Evolutionary conservation across 2,113 vertebrate species (phyloP).

Genomic region (Crotalus helleri): DNA sequence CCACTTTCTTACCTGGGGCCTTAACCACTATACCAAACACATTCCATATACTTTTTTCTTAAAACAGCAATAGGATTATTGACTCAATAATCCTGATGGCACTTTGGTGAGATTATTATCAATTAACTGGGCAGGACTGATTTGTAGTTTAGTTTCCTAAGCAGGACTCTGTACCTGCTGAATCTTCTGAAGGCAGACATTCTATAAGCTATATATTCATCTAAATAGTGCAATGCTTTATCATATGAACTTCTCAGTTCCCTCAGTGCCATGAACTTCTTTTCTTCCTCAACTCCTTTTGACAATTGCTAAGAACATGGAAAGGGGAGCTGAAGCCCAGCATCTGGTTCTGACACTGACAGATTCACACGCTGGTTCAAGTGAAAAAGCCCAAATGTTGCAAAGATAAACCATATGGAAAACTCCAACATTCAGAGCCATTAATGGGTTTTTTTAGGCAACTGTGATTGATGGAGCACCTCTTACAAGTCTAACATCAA

Average conservation of each 20-base stretch:
- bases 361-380: slow-evolving; percentile 67
- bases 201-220: neutral
- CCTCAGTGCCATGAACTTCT: neutral
- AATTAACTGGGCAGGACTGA: neutral
- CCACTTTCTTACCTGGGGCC: neutral
- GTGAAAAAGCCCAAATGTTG: slow-evolving; percentile 72
- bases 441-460: slow-evolving; percentile 74
- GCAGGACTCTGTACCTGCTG: too few species aligned
- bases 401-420: slow-evolving; percentile 79
- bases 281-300: slow-evolving; percentile 16
- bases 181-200: neutral
- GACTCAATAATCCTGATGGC: neutral
- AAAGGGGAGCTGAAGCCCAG: slow-evolving; percentile 21
- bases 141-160: neutral
- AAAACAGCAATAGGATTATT: neutral
- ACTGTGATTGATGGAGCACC: slow-evolving; percentile 76
- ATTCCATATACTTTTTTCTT: neutral
- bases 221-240: neutral
- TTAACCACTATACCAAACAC: neutral
- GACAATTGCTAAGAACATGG: neutral
- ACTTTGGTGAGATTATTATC: neutral
- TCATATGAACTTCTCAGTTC: neutral
- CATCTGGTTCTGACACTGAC: slow-evolving; percentile 68
- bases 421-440: slow-evolving; percentile 57
- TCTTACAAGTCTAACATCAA: slow-evolving; percentile 79